Evolutionary conservation across 2,113 vertebrate species (phyloP), one percentile per base, ranked within the genome.

Genomic region (Psephotus haematonotus): DNA sequence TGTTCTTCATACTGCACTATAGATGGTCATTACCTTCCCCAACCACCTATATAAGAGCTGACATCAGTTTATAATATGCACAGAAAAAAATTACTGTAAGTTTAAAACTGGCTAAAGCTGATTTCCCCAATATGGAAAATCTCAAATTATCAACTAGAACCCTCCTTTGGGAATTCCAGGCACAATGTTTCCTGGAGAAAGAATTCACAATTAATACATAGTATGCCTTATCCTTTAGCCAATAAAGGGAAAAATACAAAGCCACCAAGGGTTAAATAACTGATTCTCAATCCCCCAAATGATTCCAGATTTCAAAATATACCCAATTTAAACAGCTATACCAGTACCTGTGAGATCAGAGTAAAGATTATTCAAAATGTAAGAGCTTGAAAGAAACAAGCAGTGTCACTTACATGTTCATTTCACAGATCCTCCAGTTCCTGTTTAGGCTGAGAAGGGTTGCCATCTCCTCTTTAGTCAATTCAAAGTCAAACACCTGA

Each of bases 401-500:
- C 5, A 3, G n/a, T 46, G 13, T 55, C n/a, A 93, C 98, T 98
- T 94, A 99, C 99, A 39, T 97, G 9, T 93, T 41, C 97, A 99
- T 97, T 85, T 97, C 96, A 93, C 98, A 99, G 79, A 91, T 98
- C 89, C 99, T 98, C 98, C 98, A 99, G 97, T 98, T 98, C 90
- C 97, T 98, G 95, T 99, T 99, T 57, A 98, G 99, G 65, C 97
- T 97, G 6, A 98, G 95, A 33, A 99, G 98, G 10, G 98, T 97
- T 78, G 98, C 95, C 97, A 99, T 98, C 28, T 99, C 99, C 31
- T 98, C 98, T 5, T 97, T 97, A 50, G 89, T 98, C 65, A 99
- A 95, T 43, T 99, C 96, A 96, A 99, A 99, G 96, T 99, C 99
- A 98, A 99, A 99, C 81, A 99, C 98, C 99, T 99, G 90, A n/a